A percentile compares a stretch with the other conserved stretches of the same genome.
These are phyloP conservation scores for Tadarida brasiliensis DNA, from an alignment of 2,797 vertebrate genomes.

Conservation along the genomic window DNA sequence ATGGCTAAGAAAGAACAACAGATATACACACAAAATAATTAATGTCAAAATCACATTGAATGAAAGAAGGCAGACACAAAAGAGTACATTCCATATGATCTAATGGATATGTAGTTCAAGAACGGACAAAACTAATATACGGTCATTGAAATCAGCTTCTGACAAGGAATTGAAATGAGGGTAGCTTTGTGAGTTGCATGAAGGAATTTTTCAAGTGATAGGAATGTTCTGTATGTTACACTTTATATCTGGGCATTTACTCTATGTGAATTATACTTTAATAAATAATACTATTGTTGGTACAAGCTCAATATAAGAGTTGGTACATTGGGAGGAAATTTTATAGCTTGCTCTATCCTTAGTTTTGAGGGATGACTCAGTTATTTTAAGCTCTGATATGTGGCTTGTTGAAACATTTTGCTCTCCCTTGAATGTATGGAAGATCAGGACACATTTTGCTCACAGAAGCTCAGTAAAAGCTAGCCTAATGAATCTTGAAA, in stretches of 20 bases:
- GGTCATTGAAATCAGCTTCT: neutral
- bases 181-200: neutral
- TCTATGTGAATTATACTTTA: neutral
- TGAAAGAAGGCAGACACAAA: neutral
- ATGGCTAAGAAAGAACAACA: neutral
- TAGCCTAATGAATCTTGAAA: conserved; percentile 65
- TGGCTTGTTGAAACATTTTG: neutral
- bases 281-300: neutral
- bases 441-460: neutral
- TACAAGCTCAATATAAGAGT: neutral
- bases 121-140: neutral
- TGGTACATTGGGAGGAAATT: neutral
- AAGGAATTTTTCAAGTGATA: neutral
- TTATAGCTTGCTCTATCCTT: neutral
- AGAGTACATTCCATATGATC: neutral
- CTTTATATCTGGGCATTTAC: neutral
- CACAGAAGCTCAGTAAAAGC: conserved; percentile 1
- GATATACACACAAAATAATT: neutral
- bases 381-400: neutral
- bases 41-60: neutral
- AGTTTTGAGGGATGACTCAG: neutral
- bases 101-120: neutral
- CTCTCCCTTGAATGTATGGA: neutral
- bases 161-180: neutral
- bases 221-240: neutral